Base-by-base conservation (phyloP, 64 coral and sea anemone species). In the Pachyseris speciosa region DNA sequence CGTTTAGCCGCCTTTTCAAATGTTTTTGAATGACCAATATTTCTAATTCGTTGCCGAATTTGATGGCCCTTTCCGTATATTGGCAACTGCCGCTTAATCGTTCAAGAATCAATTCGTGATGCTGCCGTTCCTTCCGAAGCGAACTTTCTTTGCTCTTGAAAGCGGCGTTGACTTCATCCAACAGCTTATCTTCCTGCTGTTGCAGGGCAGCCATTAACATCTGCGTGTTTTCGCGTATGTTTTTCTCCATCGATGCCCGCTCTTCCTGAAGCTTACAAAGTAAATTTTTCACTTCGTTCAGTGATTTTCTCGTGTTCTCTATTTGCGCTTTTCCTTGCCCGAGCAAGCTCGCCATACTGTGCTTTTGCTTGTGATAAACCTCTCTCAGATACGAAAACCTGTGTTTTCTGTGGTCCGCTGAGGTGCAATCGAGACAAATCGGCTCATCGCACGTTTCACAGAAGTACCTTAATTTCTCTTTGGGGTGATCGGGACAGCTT, bases 21-120 rank as follows among this genome's bases (percentile, higher is more conserved):
- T 96, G 95, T 39, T 96, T 96, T 89, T 96, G 95, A 40, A 96
- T 96, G 3, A 96, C 95, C 16, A 96, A 83, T 31, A 93, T 93
- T 64, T 96, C 95, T 27, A 96, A 69, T 63, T 96, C 95, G 16
- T 93, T 96, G 29, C 95, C 95, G 37, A 96, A 85, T 93, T 96
- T 96, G 31, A 96, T 90, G 0, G 95, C 95, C 43, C 85, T 93
- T 48, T 96, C 95, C 31, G 95, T 86, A 17, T 85, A 96, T 29
- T 93, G 95, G 68, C 95, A 96, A 48, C 95, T 93, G 22, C 86
- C 63, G 58, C 64, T 96, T 24, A 96, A 41, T 43, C 69, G 59
- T 50, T 93, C 95, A 17, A 96, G 76, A 36, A 93, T 50, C 20
- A 93, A 63, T 41, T 96, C 95, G 32, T 93, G 86, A 47, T 87